phyloP scores from a whole-genome alignment of 2,113 vertebrate species.

The Rostratula benghalensis region DNA sequence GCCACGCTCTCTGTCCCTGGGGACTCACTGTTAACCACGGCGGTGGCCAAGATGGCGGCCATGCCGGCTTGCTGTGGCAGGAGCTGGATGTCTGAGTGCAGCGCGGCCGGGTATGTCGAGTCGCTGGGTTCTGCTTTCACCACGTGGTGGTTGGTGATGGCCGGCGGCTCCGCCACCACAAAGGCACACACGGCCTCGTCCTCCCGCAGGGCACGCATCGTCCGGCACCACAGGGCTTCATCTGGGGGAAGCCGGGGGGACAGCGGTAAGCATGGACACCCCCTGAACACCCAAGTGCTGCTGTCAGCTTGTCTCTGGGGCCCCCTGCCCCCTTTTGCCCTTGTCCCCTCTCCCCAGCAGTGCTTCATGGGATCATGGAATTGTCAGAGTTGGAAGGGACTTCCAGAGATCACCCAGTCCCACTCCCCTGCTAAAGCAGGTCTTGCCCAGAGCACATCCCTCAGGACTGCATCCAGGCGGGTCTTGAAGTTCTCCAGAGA shows the following conservation, averaged over 20 bases:
- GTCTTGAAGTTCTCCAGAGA: too few relatives aligned
- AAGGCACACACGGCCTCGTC: constrained; percentile 73
- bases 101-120: constrained; percentile 58
- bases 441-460: too few relatives aligned
- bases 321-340: neutral
- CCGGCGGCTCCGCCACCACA: constrained; percentile 65
- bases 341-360: neutral
- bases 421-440: too few relatives aligned
- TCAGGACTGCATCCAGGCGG: too few relatives aligned
- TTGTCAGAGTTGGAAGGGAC: too few relatives aligned
- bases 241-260: constrained; percentile 57
- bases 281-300: neutral
- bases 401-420: too few relatives aligned
- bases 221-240: constrained; percentile 86
- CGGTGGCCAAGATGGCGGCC: constrained; percentile 95
- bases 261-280: neutral
- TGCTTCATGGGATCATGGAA: neutral
- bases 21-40: constrained; percentile 93
- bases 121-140: constrained; percentile 77
- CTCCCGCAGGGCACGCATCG: constrained; percentile 73
- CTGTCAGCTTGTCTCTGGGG: neutral
- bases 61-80: constrained; percentile 97
- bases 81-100: constrained; percentile 89
- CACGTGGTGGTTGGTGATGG: constrained; percentile 55
- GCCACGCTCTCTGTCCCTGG: accelerated